Percentiles rank a stretch among this genome's conserved stretches.
Evolutionary conservation across 2,888 invertebrate genomes (phyloP).

Genomic region (Dexiosoma caninum): DNA sequence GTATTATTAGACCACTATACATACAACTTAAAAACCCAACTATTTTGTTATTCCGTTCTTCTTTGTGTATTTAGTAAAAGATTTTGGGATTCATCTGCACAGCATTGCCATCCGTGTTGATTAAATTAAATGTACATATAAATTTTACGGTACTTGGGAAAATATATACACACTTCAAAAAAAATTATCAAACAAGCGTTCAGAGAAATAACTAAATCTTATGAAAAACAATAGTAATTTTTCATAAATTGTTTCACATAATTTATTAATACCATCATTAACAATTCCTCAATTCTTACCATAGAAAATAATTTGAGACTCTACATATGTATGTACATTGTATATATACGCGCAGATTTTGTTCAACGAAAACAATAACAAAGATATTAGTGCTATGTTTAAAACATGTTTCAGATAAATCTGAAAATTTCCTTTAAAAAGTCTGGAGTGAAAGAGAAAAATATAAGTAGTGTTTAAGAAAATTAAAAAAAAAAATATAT

Average conservation of each 20-base stretch:
- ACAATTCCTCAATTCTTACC: neutral
- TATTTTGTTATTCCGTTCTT: slow-evolving; percentile 3
- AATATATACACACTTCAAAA: slow-evolving; percentile 24
- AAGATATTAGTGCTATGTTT: neutral
- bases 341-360: slow-evolving; percentile 13
- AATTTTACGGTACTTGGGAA: slow-evolving; percentile 43
- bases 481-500: neutral
- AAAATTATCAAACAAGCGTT: neutral
- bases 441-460: slow-evolving; percentile 32
- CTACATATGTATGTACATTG: too few relatives aligned
- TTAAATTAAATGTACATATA: slow-evolving; percentile 30
- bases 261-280: neutral
- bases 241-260: neutral
- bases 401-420: neutral
- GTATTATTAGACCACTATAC: slow-evolving; percentile 33
- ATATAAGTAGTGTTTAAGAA: neutral
- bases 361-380: neutral
- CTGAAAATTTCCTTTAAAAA: neutral
- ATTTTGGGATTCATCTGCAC: slow-evolving; percentile 21
- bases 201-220: neutral
- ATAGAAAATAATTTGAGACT: neutral
- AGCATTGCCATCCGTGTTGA: slow-evolving; percentile 53
- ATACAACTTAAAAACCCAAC: neutral
- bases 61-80: neutral
- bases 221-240: neutral